A percentile compares a stretch with the other conserved stretches of the same genome.
These are phyloP conservation scores for Nannoperca obscura DNA, from an alignment of 2,797 vertebrate genomes.

Conservation along the genomic window DNA sequence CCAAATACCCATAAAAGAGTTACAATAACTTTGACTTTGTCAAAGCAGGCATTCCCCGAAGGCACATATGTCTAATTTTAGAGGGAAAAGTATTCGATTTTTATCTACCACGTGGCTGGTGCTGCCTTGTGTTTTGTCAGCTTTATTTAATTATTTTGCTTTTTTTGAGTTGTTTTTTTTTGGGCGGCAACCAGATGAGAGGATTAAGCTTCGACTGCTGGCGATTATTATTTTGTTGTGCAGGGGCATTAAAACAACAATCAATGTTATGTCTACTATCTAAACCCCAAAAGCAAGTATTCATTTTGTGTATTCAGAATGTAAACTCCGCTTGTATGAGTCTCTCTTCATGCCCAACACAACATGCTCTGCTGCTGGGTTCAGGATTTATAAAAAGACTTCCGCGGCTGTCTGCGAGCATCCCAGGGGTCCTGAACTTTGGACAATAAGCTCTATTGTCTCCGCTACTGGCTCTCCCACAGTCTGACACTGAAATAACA, in stretches of 20 bases:
- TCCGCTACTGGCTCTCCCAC: slow-evolving; percentile 47
- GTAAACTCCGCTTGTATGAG: background rate
- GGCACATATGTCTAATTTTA: background rate
- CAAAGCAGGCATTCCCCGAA: too few species aligned
- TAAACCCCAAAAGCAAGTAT: slow-evolving; percentile 9
- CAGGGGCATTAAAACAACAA: slow-evolving; percentile 12
- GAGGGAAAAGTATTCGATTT: background rate
- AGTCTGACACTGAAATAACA: slow-evolving; percentile 75
- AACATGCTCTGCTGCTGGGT: slow-evolving; percentile 29
- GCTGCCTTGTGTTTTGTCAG: slow-evolving; percentile 10
- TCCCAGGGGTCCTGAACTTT: slow-evolving; percentile 61
- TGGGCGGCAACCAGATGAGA: slow-evolving; percentile 14
- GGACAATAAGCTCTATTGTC: slow-evolving; percentile 80
- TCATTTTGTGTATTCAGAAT: background rate
- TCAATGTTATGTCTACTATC: background rate
- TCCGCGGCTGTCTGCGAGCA: slow-evolving; percentile 56
- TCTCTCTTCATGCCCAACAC: slow-evolving; percentile 9
- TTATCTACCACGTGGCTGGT: background rate
- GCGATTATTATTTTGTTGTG: background rate
- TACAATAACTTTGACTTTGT: background rate
- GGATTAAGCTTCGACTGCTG: slow-evolving; percentile 6
- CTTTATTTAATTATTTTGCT: background rate
- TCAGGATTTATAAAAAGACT: slow-evolving; percentile 76
- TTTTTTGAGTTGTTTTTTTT: slow-evolving; percentile 15
- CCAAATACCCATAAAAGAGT: background rate